Evolutionary conservation across 2,797 vertebrate genomes (phyloP), one percentile per base, ranked within the genome.

Genomic region (Oryzias sinensis): DNA sequence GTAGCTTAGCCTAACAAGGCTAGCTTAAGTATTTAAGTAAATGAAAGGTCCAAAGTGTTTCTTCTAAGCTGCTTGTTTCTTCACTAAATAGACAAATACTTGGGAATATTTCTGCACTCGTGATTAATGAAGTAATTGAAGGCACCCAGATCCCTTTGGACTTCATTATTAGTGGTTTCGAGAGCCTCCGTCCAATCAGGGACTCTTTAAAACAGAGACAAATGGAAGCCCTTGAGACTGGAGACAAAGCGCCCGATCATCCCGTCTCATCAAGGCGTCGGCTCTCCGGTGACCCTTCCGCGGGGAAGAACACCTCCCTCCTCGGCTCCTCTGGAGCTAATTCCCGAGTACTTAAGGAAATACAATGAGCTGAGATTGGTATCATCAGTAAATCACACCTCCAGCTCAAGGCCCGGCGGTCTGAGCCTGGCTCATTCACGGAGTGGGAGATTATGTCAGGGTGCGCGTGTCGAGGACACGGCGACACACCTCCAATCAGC

Each of bases 381-480:
- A 88, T 89, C 83, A 83, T 81, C 77, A 77, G 76, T 76, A 77
- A 85, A 85, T 87, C 83, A 85, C 79, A 87, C 85, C 76, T 83
- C 76, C 56, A 43, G 68, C 76, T 76, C 68, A 43, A 68, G 58
- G 60, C 2, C 9, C 24, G 43, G 61, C 52, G 5, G 68, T 56
- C 70, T 70, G 68, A 72, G 76, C 72, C 53, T 45, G 2, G 37
- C 62, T 73, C 57, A 17, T 56, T 72, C 63, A 37, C n/a, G 1
- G 40, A 66, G 53, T 43, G 49, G 70, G 49, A 54, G 70, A 82
- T 82, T 65, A 75, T 25, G 59, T 20, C 29, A 17, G 57, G 68
- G 72, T 74, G 65, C 52, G 49, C 47, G 53, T 71, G 81, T 76
- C 65, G 24, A 67, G 47, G 68, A 16, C 41, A 15, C 25, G 50